Conservation (phyloP, 1,140 invertebrate genomes). For the Trichonephila clavata region DNA sequence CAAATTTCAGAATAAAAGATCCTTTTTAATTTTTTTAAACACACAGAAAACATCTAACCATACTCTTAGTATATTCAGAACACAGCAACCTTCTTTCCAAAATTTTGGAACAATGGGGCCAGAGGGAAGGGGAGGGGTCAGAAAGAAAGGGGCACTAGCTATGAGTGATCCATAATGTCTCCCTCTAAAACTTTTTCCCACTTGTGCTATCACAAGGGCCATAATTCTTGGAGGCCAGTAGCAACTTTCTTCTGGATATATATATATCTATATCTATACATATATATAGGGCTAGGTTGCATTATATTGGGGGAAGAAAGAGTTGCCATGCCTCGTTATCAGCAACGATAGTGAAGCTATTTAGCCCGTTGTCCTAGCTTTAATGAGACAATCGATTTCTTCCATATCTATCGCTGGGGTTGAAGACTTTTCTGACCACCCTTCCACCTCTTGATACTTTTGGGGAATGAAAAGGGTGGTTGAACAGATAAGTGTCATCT, state of each 20-base stretch:
- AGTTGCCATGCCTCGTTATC: conserved; percentile 41
- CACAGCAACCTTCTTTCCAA: neutral
- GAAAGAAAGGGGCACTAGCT: neutral
- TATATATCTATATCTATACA: no score
- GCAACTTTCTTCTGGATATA: conserved; percentile 55
- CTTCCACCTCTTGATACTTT: conserved; percentile 44
- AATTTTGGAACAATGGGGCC: neutral
- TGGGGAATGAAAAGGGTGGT: neutral
- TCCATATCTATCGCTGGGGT: conserved; percentile 44
- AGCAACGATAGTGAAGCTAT: conserved; percentile 63
- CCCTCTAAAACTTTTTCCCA: conserved; percentile 48
- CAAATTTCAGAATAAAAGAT: neutral
- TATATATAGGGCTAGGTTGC: neutral
- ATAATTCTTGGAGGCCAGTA: conserved; percentile 36
- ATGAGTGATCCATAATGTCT: conserved; percentile 52
- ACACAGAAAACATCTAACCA: neutral
- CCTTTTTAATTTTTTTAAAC: neutral
- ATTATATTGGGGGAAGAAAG: neutral
- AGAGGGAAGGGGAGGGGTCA: neutral
- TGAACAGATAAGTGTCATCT: conserved; percentile 66
- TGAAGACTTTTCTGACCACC: conserved; percentile 37
- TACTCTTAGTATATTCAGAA: neutral
- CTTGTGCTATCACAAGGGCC: conserved; percentile 45
- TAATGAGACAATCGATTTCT: conserved; percentile 73
- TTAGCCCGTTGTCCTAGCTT: conserved; percentile 62